Evolutionary conservation across 2,888 invertebrate genomes (phyloP).

Genomic region (Drosophila kanekoi): DNA sequence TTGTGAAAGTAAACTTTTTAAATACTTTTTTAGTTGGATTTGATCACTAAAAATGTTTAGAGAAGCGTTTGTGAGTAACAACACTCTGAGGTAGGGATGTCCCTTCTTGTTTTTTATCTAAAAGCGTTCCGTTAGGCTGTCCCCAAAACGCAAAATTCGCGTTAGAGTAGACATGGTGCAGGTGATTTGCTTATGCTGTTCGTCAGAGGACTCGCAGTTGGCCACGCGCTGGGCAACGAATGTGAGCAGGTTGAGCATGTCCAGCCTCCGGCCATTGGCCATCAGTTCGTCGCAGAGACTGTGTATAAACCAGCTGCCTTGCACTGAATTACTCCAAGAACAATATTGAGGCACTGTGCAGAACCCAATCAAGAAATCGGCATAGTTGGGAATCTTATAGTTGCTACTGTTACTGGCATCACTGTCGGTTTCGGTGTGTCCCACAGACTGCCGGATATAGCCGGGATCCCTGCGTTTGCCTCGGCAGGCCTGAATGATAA

Average conservation of each 20-base stretch:
- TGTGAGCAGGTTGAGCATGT: slow-evolving; percentile 93
- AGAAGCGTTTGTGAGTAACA: not conserved
- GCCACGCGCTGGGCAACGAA: slow-evolving; percentile 94
- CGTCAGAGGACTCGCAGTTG: slow-evolving; percentile 95
- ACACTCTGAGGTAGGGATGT: not conserved
- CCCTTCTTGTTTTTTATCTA: not conserved
- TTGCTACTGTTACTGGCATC: slow-evolving; percentile 85
- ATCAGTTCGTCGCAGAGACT: slow-evolving; percentile 92
- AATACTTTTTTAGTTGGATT: too few species aligned
- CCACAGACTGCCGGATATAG: slow-evolving; percentile 86
- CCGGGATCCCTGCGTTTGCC: slow-evolving; percentile 92
- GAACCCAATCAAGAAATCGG: slow-evolving; percentile 96
- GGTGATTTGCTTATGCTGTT: slow-evolving; percentile 96
- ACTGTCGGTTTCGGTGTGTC: slow-evolving; percentile 89
- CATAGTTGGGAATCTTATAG: slow-evolving; percentile 95
- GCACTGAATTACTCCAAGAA: slow-evolving; percentile 96
- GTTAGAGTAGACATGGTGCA: slow-evolving; percentile 96
- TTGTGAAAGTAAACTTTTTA: too few species aligned
- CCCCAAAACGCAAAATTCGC: slow-evolving; percentile 89
- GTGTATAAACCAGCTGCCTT: slow-evolving; percentile 98
- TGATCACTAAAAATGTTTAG: too few species aligned
- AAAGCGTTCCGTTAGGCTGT: slow-evolving; percentile 61
- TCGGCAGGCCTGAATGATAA: slow-evolving; percentile 94
- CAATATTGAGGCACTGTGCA: slow-evolving; percentile 97
- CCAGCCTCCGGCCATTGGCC: slow-evolving; percentile 89